Conservation (phyloP, 2,797 vertebrate genomes). For the Okamejei kenojei region DNA sequence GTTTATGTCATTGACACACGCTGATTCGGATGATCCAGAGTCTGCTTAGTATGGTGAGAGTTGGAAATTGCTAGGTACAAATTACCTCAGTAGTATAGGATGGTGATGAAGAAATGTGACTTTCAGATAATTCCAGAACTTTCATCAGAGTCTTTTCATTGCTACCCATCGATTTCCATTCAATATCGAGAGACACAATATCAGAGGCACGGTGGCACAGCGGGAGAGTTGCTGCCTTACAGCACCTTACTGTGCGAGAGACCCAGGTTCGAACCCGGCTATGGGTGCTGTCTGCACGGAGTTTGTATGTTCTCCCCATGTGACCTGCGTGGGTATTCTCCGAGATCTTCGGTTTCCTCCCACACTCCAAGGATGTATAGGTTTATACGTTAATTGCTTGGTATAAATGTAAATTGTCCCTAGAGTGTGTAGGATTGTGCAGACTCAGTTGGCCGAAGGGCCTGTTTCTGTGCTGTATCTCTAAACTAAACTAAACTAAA, state of each 20-base stretch:
- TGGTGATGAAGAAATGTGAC: not conserved
- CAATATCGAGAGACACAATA: not conserved
- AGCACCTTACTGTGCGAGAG: no score
- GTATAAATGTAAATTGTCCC: no score
- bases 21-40: not conserved
- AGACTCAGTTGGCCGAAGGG: not conserved
- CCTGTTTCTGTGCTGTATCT: not conserved
- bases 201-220: not conserved
- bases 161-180: not conserved
- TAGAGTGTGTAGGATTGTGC: no score
- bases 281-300: no score
- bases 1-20: not conserved
- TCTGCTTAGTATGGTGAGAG: not conserved
- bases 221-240: no score
- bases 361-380: no score
- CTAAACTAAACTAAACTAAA: no score
- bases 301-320: no score
- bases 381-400: no score
- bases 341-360: no score
- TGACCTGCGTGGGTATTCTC: no score
- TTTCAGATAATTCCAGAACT: not conserved
- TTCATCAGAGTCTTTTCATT: not conserved
- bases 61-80: not conserved
- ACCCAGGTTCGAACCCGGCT: no score
- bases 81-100: not conserved